Evolutionary conservation across 2,113 vertebrate genomes (phyloP).

Genomic region (Tauraco erythrolophus): DNA sequence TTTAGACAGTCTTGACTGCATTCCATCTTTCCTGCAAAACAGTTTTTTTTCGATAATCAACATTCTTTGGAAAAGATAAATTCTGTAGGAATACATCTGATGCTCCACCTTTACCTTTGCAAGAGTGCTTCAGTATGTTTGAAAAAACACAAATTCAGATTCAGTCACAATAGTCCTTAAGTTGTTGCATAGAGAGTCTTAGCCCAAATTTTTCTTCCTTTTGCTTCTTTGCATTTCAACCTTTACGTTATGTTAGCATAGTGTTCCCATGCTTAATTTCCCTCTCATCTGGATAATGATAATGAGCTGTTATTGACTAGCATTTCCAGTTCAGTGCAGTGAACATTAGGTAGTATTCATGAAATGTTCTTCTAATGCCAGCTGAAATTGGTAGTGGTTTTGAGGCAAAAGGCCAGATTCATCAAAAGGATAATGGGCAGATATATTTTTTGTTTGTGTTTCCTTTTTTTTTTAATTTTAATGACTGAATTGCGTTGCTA

Average conservation of each 20-base stretch:
- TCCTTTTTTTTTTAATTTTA: conserved; percentile 71
- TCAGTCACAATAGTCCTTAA: not conserved
- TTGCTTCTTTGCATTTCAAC: conserved; percentile 52
- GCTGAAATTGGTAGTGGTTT: conserved; percentile 78
- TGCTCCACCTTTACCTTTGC: not conserved
- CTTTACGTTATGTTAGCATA: conserved; percentile 48
- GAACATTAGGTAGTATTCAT: conserved; percentile 74
- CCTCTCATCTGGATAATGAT: conserved; percentile 76
- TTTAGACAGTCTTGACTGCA: not conserved
- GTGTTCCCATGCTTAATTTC: conserved; percentile 66
- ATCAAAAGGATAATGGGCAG: conserved; percentile 81
- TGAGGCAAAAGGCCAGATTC: conserved; percentile 80
- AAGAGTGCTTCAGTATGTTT: not conserved
- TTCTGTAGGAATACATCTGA: not conserved
- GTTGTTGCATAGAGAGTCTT: not conserved
- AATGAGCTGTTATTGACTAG: conserved; percentile 73
- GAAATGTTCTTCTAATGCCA: conserved; percentile 74
- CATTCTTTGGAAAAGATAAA: not conserved
- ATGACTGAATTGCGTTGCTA: conserved; percentile 78
- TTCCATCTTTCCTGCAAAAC: not conserved
- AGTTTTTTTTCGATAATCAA: not conserved
- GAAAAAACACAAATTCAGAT: not conserved
- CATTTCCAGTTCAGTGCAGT: conserved; percentile 71
- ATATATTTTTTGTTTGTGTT: conserved; percentile 75
- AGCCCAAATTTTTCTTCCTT: conserved; percentile 29